phyloP scores from a whole-genome alignment of 2,113 vertebrate species.

The Tamias sibiricus region DNA sequence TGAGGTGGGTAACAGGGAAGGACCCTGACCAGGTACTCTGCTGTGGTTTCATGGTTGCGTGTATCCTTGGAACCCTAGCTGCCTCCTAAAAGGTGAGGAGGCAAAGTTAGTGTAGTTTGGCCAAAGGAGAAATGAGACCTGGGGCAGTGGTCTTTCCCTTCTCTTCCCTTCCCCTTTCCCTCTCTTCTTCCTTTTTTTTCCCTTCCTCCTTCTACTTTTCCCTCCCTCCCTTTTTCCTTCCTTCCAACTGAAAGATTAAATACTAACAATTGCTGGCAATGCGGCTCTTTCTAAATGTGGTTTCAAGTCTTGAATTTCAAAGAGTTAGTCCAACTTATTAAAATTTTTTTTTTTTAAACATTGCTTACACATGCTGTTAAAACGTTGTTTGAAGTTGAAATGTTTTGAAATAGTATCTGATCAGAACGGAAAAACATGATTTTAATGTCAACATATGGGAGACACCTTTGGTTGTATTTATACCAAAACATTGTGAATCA shows the following conservation, averaged over 20 bases:
- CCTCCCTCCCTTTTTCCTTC: not conserved
- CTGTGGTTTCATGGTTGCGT: not conserved
- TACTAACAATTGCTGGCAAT: not conserved
- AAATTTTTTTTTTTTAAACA: conserved; percentile 41
- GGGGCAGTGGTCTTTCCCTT: not conserved
- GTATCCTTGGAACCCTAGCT: not conserved
- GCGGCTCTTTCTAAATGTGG: conserved; percentile 19
- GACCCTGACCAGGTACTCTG: not conserved
- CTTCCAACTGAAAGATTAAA: not conserved
- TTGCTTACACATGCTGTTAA: conserved; percentile 13
- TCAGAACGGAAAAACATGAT: conserved; percentile 49
- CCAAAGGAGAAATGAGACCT: not conserved
- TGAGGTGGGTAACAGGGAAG: not conserved
- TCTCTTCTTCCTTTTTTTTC: not conserved
- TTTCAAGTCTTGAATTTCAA: conserved; percentile 53
- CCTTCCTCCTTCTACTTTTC: too few species aligned
- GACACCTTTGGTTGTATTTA: conserved; percentile 12
- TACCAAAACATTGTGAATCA: conserved; percentile 26
- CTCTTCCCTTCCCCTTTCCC: not conserved
- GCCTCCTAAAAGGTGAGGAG: not conserved
- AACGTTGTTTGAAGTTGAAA: conserved; percentile 46
- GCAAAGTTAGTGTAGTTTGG: not conserved
- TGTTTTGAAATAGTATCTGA: conserved; percentile 59
- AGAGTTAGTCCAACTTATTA: not conserved
- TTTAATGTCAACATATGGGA: not conserved